Evolutionary conservation across 2,797 vertebrate species (phyloP), one percentile per base, ranked within the genome.

Genomic region (Craterocephalus amniculus): DNA sequence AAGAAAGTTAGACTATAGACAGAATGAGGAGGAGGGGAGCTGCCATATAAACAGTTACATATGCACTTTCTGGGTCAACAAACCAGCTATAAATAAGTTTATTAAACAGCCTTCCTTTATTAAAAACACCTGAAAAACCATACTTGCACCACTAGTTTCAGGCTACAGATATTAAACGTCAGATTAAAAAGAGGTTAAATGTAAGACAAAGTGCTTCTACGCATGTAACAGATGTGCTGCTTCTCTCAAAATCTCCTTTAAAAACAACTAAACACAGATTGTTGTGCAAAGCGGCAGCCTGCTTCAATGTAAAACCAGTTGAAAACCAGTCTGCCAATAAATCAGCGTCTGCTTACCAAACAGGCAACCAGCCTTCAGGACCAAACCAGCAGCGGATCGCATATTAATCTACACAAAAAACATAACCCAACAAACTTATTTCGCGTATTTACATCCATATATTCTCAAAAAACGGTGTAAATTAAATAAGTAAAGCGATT

Each of bases 311-410:
- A 58, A 74, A 48, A 78, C 67, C 74, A 62, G 55, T 29, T 34
- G 12, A 27, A 63, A 86, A 65, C 35, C 80, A 81, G 72, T 63
- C 72, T 72, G 67, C 61, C 64, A 64, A 8, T 4, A 29, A 78
- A 66, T 78, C 81, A 72, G 31, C 74, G 73, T 67, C 13, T 52
- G 65, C 20, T 72, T 68, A 55, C 67, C 64, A 36, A 70, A 60
- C 67, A 70, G 75, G 52, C 67, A 70, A 7, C 67, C 74, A 27
- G 71, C 38, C 49, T 51, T 29, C 32, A 14, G 48, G 64, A 43
- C 45, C 69, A 27, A 8, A 34, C 0, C 63, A 4, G 8, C 58
- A n/a, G 3, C 32, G 7, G 11, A 9, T 2, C 20, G 6, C 13
- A 31, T n/a, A 6, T 61, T 18, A 32, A 11, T 24, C 13, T 11